phyloP scores from a whole-genome alignment of 2,888 invertebrate genomes.

The Pseudococcus viburni region DNA sequence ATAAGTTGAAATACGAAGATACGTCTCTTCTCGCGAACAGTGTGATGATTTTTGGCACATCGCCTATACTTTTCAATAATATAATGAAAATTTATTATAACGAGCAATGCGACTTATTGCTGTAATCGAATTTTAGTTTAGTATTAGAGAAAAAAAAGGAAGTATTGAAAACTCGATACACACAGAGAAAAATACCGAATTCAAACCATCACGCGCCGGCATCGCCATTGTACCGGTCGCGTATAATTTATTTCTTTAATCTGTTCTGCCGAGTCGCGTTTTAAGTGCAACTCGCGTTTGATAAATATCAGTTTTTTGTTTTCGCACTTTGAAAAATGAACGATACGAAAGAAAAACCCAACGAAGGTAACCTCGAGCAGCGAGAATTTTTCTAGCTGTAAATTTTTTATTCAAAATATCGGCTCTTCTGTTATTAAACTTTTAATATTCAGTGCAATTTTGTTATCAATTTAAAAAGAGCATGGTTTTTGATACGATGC shows the following conservation, averaged over 20 bases:
- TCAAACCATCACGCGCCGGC: background rate
- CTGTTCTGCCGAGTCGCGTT: conserved; percentile 7
- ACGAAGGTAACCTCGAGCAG: background rate
- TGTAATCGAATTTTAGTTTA: conserved; percentile 27
- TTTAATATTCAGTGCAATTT: conserved; percentile 56
- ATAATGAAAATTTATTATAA: conserved; percentile 43
- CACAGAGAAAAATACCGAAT: background rate
- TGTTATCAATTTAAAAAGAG: conserved; percentile 54
- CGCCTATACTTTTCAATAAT: background rate
- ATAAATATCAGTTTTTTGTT: conserved; percentile 44
- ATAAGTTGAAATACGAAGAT: background rate
- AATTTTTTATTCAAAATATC: conserved; percentile 45
- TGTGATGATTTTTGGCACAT: conserved; percentile 24
- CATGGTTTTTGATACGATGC: conserved; percentile 51
- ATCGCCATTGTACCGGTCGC: conserved; percentile 24
- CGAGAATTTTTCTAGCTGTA: conserved; percentile 32
- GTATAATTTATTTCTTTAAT: conserved; percentile 52
- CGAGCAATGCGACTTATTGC: background rate
- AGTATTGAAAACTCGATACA: background rate
- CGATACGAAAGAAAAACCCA: background rate
- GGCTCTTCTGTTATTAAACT: conserved; percentile 40
- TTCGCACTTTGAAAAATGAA: conserved; percentile 5
- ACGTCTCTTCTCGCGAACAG: conserved; percentile 13
- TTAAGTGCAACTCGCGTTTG: conserved; percentile 15
- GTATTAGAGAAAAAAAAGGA: background rate